Evolutionary conservation across 2,113 vertebrate genomes (phyloP), one percentile per base, ranked within the genome.

Genomic region (Cygnus atratus): DNA sequence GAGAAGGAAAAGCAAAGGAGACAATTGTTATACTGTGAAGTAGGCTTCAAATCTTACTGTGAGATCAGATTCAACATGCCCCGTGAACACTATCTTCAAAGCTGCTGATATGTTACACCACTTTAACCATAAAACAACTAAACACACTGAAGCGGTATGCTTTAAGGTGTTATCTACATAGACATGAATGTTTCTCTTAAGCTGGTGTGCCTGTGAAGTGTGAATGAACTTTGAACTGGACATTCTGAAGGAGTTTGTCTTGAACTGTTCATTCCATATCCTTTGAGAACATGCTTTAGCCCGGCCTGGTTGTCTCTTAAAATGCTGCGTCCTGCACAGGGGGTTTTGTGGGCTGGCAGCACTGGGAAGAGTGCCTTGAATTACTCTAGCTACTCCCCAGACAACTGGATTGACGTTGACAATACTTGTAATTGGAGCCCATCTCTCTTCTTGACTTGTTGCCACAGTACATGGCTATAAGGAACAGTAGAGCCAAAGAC

Each of bases 311-410:
- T 87, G 65, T 95, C 68, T 93, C 48, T 62, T 74, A 62, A 80
- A 87, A 87, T 52, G 63, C 93, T 78, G 19, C 82, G 57, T 54
- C 79, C 88, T 75, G 71, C 84, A 85, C 71, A 81, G 72, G 68
- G 72, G 8, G 31, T 83, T 95, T 76, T 76, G 84, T 70, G 80
- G 87, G 89, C 95, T 93, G 84, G 66, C 85, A 96, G 91, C 91
- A 94, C 93, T 93, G 87, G 93, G 67, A 92, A 89, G 95, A 96
- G 96, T 97, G 97, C 97, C 97, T 97, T 97, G 91, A 93, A 94
- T 89, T 58, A 81, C 65, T 94, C 85, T 87, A 90, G 94, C 77
- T 83, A 37, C 86, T 93, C 89, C 84, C 91, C 77, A 41, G 35
- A 20, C 78, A 88, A 82, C 87, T 96, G 93, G 91, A 89, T 93